Evolutionary conservation across 2,797 vertebrate genomes (phyloP), one percentile per base, ranked within the genome.

Genomic region (Macropodus opercularis): DNA sequence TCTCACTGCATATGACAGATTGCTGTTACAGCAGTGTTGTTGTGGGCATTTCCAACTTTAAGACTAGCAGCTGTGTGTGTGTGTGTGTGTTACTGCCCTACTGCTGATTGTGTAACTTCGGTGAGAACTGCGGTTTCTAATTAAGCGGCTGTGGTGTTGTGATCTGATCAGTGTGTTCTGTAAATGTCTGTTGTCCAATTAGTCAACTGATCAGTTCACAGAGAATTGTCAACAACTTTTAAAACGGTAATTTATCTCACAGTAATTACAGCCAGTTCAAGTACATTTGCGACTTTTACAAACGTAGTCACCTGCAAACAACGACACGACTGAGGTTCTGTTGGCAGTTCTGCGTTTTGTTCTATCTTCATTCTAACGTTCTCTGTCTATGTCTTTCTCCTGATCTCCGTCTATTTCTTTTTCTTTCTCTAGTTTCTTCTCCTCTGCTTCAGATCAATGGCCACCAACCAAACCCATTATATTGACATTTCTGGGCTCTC

Each of bases 401-500:
- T n/a, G n/a, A n/a, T n/a, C n/a, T n/a, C n/a, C n/a, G n/a, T n/a
- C n/a, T n/a, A n/a, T n/a, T n/a, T n/a, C 11, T n/a, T n/a, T n/a
- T n/a, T n/a, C n/a, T n/a, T n/a, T n/a, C 31, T 84, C 68, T 12
- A 15, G 13, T 85, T 80, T 74, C 75, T 62, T 57, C 61, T 32
- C 60, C 55, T 39, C 57, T 59, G 47, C 63, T 58, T 14, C 7
- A 32, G 72, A 86, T 90, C 84, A 39, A 87, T 89, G 71, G 35
- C 63, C 77, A 79, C 68, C 56, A 39, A 49, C 27, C 52, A 17
- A 77, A 60, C 69, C 56, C 63, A 17, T 58, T 51, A 56, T 80
- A 88, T 88, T 80, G 88, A 86, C 73, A 46, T 78, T 54, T 61
- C 8, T 32, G 39, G 50, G 72, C 66, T 68, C 67, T 77, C 65